Evolutionary conservation across 1,140 invertebrate species (phyloP), one percentile per base, ranked within the genome.

Genomic region (Alviniconcha marisindica): DNA sequence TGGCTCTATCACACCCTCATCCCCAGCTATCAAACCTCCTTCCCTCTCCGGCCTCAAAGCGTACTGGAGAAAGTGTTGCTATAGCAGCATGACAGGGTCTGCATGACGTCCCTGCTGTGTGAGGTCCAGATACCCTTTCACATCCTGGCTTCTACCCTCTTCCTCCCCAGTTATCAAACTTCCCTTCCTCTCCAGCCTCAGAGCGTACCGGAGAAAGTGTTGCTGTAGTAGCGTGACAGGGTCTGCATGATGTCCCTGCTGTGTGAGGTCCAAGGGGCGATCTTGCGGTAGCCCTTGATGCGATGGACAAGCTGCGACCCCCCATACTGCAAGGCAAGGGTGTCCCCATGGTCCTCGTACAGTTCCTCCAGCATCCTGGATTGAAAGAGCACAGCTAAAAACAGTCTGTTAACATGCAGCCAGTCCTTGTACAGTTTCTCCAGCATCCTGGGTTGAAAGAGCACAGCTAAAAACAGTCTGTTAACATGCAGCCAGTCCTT

Each of bases 191-290:
- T 48, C 44, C 44, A 48, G 18, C 44, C 44, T 10, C 18, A 48
- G 4, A 54, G 51, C 56, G 84, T 92, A 95, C 96, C 95, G 85
- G 97, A 98, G 93, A 99, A 99, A 0, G 98, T 99, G 91, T 99
- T 99, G 88, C 97, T 99, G 91, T 98, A 99, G 94, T 99, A 99
- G 89, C 99, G 95, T 84, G 98, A 99, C 0, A 99, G 93, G 0
- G 98, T 99, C 93, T 99, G 98, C 96, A 99, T 98, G 51, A 99
- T 99, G 92, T 99, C 99, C 90, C 98, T 97, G 77, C 98, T 98
- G 93, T 99, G 97, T 24, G 98, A 99, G 15, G 97, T 98, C 96
- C 98, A 99, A 0, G 97, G 97, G 21, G 91, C 88, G 12, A 91
- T 98, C 94, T 99, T 99, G 14, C 97, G 92, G 90, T 97, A 97